phyloP scores from a whole-genome alignment of 2,113 vertebrate species.

The Thunnus maccoyii region DNA sequence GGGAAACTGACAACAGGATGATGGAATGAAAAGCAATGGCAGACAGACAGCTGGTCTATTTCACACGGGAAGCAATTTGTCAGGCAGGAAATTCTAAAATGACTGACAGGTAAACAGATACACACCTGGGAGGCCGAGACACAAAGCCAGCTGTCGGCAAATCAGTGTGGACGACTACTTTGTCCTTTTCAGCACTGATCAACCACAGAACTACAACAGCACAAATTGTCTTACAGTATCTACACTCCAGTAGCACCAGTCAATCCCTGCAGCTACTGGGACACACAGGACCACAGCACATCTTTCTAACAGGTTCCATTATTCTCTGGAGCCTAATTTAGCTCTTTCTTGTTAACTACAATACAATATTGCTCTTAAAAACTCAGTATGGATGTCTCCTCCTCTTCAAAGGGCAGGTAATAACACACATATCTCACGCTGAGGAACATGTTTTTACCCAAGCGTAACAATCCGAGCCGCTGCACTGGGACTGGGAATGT shows the following conservation, averaged over 20 bases:
- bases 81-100: background rate
- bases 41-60: background rate
- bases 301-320: background rate
- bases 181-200: constrained; percentile 3
- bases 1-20: background rate
- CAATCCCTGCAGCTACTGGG: constrained; percentile 16
- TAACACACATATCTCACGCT: constrained; percentile 40
- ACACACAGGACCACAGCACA: constrained; percentile 22
- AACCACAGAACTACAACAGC: constrained; percentile 43
- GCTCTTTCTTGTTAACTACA: background rate
- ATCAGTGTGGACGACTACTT: constrained; percentile 20
- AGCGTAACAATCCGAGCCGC: constrained; percentile 6
- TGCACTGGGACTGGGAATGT: constrained; percentile 61
- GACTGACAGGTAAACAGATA: constrained; percentile 5
- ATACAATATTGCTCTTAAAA: constrained; percentile 4
- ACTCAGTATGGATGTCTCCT: constrained; percentile 19
- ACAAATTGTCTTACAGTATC: constrained; percentile 48
- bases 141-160: constrained; percentile 1
- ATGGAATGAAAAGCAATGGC: background rate
- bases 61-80: background rate
- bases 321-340: background rate
- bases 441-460: background rate
- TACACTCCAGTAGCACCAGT: constrained; percentile 42
- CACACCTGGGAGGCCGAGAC: background rate
- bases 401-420: constrained; percentile 29